Base-by-base conservation (phyloP, 1,140 invertebrate genomes). In the Drosophila equinoxialis region DNA sequence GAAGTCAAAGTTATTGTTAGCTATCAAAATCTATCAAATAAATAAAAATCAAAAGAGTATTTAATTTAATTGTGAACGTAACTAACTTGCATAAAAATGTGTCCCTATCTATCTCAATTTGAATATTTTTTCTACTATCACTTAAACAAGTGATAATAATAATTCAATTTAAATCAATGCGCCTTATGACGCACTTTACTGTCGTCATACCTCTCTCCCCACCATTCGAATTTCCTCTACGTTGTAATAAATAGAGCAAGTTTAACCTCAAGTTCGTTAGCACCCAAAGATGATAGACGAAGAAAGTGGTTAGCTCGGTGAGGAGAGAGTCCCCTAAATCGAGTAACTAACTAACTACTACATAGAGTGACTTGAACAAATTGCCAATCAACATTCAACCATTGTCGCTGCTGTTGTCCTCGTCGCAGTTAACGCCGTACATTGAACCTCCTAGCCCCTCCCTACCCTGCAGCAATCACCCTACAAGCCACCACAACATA, bases 341-440 rank as follows among this genome's bases (percentile, higher is more conserved):
- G 13, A 26, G 20, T 55, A 55, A 55, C 51, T 58, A 48, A 51
- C 72, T 66, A 67, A 39, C 51, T 33, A 78, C 30, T 62, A 57
- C 39, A 23, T 55, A 54, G 65, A 79, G 77, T 80, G 76, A 67
- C 74, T 59, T 68, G 72, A 81, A 81, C 78, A 81, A 80, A 80
- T 80, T 80, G 78, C 55, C 78, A 80, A 81, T 80, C 73, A 80
- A 81, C 67, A 76, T 71, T 63, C 77, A 69, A 30, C 58, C 57
- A 48, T 62, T 69, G 74, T 70, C 74, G 66, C 71, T 69, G 71
- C 71, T 77, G 73, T 82, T 70, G 80, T 58, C 59, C 57, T 1
- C 23, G 74, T 75, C 55, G 51, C 37, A 20, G 20, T 54, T 58
- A 55, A 55, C 57, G 66, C n/a, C 64, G 83, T 86, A 68, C 83